phyloP scores from a whole-genome alignment of 1,140 invertebrate genomes.

The Heliconius hewitsoni region DNA sequence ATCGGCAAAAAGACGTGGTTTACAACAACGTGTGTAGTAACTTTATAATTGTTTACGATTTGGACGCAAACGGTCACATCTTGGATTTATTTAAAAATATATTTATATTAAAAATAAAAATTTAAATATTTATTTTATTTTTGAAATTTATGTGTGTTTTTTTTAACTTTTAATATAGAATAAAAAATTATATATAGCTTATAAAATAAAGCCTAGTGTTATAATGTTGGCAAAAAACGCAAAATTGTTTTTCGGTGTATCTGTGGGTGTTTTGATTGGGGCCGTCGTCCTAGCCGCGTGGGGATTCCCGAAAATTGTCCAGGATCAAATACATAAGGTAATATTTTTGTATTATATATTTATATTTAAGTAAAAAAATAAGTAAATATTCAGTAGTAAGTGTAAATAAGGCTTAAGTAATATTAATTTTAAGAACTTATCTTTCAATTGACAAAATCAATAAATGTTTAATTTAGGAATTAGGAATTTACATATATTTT shows the following conservation, averaged over 20 bases:
- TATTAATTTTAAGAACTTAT: not conserved
- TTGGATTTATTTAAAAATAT: not conserved
- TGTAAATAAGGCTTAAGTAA: not conserved
- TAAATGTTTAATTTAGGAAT: no score
- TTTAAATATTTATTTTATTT: not conserved
- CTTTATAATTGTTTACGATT: slow-evolving; percentile 35
- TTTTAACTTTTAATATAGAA: not conserved
- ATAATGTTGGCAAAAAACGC: slow-evolving; percentile 64
- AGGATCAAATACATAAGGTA: slow-evolving; percentile 67
- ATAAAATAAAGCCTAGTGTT: not conserved
- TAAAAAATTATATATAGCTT: not conserved
- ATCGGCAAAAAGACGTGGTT: slow-evolving; percentile 18
- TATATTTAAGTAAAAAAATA: slow-evolving; percentile 21
- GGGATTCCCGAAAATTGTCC: slow-evolving; percentile 69
- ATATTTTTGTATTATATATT: slow-evolving; percentile 26
- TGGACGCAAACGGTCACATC: slow-evolving; percentile 18
- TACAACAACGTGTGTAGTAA: slow-evolving; percentile 32
- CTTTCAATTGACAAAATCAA: no score
- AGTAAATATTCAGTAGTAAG: no score
- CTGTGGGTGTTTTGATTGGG: slow-evolving; percentile 54
- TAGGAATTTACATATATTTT: no score
- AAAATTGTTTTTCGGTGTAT: slow-evolving; percentile 57
- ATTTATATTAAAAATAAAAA: not conserved
- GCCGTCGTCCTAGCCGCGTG: slow-evolving; percentile 61
- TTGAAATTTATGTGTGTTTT: not conserved